A percentile compares a stretch with the other conserved stretches of the same genome.
These are phyloP conservation scores for Agrenia bidenticulata DNA, from an alignment of 2,888 invertebrate genomes.

Conservation along the genomic window DNA sequence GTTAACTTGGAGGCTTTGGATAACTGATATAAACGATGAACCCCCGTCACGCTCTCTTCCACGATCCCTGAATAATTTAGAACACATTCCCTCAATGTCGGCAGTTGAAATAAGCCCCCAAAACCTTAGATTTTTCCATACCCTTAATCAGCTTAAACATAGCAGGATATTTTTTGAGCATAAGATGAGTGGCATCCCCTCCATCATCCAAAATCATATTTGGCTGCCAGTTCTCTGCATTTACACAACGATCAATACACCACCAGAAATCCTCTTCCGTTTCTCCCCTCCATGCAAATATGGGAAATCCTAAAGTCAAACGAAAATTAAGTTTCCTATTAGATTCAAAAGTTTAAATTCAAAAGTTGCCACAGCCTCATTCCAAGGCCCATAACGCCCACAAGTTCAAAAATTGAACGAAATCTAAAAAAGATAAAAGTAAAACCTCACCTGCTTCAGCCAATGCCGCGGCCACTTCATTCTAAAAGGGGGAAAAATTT, in stretches of 20 bases:
- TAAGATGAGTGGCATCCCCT: constrained; percentile 93
- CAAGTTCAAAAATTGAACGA: not conserved
- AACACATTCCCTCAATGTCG: not conserved
- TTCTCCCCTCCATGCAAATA: constrained; percentile 96
- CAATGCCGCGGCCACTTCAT: constrained; percentile 93
- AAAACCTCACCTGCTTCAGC: constrained; percentile 68
- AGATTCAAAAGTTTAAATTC: not conserved
- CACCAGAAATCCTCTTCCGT: constrained; percentile 99
- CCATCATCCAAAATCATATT: constrained; percentile 98
- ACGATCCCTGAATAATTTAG: constrained; percentile 72
- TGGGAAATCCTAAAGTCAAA: constrained; percentile 65
- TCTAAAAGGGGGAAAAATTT: constrained; percentile 60
- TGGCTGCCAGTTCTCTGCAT: constrained; percentile 89
- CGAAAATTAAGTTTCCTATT: not conserved
- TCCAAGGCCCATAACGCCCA: too few species aligned
- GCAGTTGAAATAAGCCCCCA: too few species aligned
- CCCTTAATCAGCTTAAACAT: constrained; percentile 92
- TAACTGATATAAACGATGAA: constrained; percentile 91
- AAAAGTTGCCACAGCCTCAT: not conserved
- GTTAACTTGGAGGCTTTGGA: constrained; percentile 91
- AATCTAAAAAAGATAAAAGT: not conserved
- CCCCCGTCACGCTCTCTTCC: constrained; percentile 97
- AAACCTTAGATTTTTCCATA: constrained; percentile 50
- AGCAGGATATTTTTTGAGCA: constrained; percentile 91
- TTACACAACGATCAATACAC: constrained; percentile 95